Evolutionary conservation across 2,888 invertebrate genomes (phyloP).

Genomic region (Lasius platythorax): DNA sequence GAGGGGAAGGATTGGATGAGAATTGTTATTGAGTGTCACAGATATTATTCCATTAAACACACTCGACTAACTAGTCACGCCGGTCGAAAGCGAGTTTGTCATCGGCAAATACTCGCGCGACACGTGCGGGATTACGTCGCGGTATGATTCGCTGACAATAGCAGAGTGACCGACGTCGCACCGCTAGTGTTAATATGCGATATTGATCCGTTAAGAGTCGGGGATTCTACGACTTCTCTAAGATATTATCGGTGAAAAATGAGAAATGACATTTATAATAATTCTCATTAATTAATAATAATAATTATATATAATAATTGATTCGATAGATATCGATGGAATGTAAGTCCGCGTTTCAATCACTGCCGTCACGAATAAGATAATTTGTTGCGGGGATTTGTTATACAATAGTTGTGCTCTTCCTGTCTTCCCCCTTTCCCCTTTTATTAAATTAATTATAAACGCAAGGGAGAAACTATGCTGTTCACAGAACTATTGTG

Average conservation of each 20-base stretch:
- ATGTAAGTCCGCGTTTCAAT: neutral
- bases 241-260: neutral
- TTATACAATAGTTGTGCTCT: neutral
- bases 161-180: neutral
- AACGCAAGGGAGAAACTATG: conserved; percentile 45
- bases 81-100: conserved; percentile 63
- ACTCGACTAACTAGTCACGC: conserved; percentile 67
- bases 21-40: conserved; percentile 61
- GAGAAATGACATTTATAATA: neutral
- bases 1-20: conserved; percentile 6
- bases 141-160: conserved; percentile 21
- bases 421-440: neutral
- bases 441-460: conserved; percentile 48
- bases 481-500: conserved; percentile 41
- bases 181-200: neutral
- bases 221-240: neutral
- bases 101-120: conserved; percentile 72
- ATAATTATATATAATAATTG: neutral
- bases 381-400: neutral
- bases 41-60: conserved; percentile 71
- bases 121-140: conserved; percentile 44
- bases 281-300: neutral
- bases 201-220: conserved; percentile 9
- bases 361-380: conserved; percentile 7
- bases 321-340: neutral